These are phyloP conservation scores for Heterodera filipjevi DNA, from an alignment of 2,888 invertebrate genomes.

Conservation along the genomic window DNA sequence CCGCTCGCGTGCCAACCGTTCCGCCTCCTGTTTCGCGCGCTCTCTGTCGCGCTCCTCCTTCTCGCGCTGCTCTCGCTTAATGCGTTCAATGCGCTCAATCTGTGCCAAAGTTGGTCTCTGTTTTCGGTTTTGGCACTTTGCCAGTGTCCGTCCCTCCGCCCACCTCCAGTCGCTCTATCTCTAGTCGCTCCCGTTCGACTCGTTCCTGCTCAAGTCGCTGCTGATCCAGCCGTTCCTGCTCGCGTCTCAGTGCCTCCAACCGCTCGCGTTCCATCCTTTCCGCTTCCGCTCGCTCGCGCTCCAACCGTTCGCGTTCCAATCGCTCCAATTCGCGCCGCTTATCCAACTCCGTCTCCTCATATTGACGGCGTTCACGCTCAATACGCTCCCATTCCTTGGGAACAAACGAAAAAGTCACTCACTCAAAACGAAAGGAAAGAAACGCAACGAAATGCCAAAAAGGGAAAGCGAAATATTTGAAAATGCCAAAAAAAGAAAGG, in stretches of 20 bases:
- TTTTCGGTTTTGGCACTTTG: background rate
- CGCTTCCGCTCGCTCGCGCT: slow-evolving; percentile 50
- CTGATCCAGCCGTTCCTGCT: slow-evolving; percentile 43
- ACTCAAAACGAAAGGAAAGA: slow-evolving; percentile 1
- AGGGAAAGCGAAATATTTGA: background rate
- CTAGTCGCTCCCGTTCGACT: slow-evolving; percentile 56
- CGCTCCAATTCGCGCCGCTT: slow-evolving; percentile 41
- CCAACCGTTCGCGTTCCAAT: slow-evolving; percentile 54
- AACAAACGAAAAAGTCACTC: background rate
- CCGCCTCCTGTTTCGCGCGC: slow-evolving; percentile 47
- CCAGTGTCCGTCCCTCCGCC: background rate
- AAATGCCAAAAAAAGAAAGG: background rate
- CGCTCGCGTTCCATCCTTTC: slow-evolving; percentile 51
- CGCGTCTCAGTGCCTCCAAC: slow-evolving; percentile 36
- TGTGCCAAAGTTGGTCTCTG: slow-evolving; percentile 7
- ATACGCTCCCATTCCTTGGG: slow-evolving; percentile 58
- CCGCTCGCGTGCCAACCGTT: slow-evolving; percentile 55
- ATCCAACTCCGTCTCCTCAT: slow-evolving; percentile 52
- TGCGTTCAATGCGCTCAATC: slow-evolving; percentile 61
- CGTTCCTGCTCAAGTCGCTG: slow-evolving; percentile 47
- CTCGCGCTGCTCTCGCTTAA: slow-evolving; percentile 58
- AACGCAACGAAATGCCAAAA: background rate
- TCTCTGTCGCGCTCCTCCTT: slow-evolving; percentile 52
- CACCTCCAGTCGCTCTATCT: slow-evolving; percentile 42
- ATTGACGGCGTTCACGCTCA: slow-evolving; percentile 49